Evolutionary conservation across 2,888 invertebrate species (phyloP).

Genomic region (Cataglyphis albicans): DNA sequence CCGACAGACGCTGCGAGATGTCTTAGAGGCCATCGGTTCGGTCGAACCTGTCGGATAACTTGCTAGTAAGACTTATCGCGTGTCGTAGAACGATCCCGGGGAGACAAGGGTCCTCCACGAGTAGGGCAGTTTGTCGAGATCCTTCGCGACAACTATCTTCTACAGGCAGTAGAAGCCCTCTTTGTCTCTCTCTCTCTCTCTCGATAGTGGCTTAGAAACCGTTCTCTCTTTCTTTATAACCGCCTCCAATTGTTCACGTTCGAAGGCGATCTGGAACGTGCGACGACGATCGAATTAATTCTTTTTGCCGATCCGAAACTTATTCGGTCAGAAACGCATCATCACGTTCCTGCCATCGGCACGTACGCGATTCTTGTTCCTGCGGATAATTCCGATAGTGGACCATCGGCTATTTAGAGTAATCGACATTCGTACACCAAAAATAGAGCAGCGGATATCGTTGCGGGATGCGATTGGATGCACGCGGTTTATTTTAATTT

Average conservation of each 20-base stretch:
- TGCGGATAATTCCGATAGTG: neutral
- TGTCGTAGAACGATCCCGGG: conserved; percentile 61
- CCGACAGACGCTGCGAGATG: conserved; percentile 49
- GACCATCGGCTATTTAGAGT: neutral
- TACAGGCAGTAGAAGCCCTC: conserved; percentile 64
- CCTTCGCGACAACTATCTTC: conserved; percentile 73
- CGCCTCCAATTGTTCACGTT: conserved; percentile 44
- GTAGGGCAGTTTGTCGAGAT: conserved; percentile 74
- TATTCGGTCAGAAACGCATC: conserved; percentile 14
- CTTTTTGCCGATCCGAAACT: conserved; percentile 18
- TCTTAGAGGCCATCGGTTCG: conserved; percentile 67
- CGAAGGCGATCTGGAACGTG: conserved; percentile 52
- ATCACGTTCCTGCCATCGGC: conserved; percentile 13
- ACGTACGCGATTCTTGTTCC: conserved; percentile 16
- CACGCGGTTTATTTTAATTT: conserved; percentile 11
- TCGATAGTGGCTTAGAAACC: conserved; percentile 40
- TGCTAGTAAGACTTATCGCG: conserved; percentile 69
- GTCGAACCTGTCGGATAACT: conserved; percentile 65
- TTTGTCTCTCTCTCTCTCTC: conserved; percentile 22
- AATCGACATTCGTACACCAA: neutral
- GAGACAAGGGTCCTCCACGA: conserved; percentile 66
- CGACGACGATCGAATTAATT: conserved; percentile 40
- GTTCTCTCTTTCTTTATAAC: conserved; percentile 24
- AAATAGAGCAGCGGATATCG: neutral
- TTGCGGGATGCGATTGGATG: neutral